phyloP scores from a whole-genome alignment of 2,113 vertebrate species.

The Argyrosomus japonicus region DNA sequence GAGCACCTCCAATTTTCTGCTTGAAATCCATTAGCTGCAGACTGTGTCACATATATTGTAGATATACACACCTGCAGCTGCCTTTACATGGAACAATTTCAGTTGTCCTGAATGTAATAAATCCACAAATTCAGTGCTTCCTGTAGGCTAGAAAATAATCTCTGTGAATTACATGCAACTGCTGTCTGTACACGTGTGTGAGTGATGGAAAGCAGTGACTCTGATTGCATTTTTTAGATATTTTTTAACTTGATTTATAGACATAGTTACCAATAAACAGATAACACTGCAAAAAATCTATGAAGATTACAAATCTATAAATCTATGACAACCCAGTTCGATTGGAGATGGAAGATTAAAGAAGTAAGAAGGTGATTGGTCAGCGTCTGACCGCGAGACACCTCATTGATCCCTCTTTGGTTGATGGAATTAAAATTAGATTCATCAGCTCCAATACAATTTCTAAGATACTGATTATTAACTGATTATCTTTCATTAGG shows the following conservation, averaged over 20 bases:
- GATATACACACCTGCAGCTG: background rate
- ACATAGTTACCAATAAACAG: background rate
- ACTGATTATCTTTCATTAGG: slow-evolving; percentile 65
- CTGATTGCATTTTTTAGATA: background rate
- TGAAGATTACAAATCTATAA: slow-evolving; percentile 5
- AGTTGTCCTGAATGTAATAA: background rate
- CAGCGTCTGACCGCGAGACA: background rate
- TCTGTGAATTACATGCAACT: background rate
- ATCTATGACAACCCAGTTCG: background rate
- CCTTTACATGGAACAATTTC: background rate
- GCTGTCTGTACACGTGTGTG: background rate
- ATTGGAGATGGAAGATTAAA: background rate
- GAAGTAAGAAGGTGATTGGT: slow-evolving; percentile 24
- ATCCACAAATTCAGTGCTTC: background rate
- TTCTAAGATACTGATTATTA: slow-evolving; percentile 64
- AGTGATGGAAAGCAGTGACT: background rate
- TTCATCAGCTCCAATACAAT: slow-evolving; percentile 36
- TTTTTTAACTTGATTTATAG: background rate
- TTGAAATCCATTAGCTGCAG: background rate
- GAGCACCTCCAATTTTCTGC: background rate
- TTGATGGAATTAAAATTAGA: slow-evolving; percentile 56
- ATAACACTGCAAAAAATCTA: background rate
- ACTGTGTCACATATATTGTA: too few relatives aligned
- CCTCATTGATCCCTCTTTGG: slow-evolving; percentile 45
- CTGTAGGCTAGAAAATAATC: background rate